Evolutionary conservation across 2,888 invertebrate genomes (phyloP), one percentile per base, ranked within the genome.

Genomic region (Apoderus coryli): DNA sequence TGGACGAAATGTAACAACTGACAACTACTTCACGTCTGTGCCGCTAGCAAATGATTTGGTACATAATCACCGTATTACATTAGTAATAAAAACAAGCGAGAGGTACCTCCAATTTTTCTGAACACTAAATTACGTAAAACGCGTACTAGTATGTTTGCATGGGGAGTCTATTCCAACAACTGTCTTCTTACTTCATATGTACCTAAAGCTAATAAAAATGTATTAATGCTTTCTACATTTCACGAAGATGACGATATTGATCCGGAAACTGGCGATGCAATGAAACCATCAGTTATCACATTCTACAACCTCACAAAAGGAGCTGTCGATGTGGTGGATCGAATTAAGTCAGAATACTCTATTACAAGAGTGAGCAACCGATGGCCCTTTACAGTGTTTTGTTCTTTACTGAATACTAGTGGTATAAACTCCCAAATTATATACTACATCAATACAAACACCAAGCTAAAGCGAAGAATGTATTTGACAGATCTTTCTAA

Each of bases 1-100:
- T 13, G 34, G 38, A 32, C 27, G 42, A 24, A 48, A 44, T 34
- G 36, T 47, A 22, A 46, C 43, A 12, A 31, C 33, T 14, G 41
- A 43, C 27, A 43, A 41, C 32, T 44, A 33, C 19, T 42, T 34
- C 15, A 31, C 38, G 11, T 33, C 36, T 22, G 14, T 40, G 9
- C 27, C 32, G 10, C 28, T 38, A 22, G 34, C 34, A 14, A 35
- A 32, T 14, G 33, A 37, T 16, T 29, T 39, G 25, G 14, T 27
- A 19, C 12, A 11, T 13, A 30, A 42, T 31, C 32, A 39, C 10
- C 32, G 37, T 24, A 27, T 45, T 12, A 43, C 44, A 10, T 32
- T 43, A 32, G 27, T 46, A 19, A 45, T 33, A 45, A 46, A 31
- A 45, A 44, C 27, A 44, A 45, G 32, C 27, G 41, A 10, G 22